Evolutionary conservation across 2,797 vertebrate genomes (phyloP).

Genomic region (Tinamus major): DNA sequence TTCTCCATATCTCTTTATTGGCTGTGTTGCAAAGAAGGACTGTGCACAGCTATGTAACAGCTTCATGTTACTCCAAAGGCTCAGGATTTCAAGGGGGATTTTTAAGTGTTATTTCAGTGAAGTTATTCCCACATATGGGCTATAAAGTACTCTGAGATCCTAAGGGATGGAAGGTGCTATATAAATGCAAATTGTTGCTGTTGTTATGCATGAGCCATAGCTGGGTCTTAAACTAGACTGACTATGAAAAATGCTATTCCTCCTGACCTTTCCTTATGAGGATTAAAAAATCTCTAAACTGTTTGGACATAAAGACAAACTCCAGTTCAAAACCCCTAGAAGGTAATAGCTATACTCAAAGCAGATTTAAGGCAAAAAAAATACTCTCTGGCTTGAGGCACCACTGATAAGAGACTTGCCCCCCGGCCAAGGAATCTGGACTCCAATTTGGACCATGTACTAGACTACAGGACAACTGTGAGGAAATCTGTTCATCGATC

Average conservation of each 20-base stretch:
- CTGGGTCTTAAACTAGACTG: conserved; percentile 55
- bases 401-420: neutral
- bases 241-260: conserved; percentile 66
- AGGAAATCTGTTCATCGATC: conserved; percentile 39
- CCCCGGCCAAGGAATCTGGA: neutral
- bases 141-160: conserved; percentile 49
- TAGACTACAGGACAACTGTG: neutral
- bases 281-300: conserved; percentile 63
- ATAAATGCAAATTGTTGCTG: conserved; percentile 76
- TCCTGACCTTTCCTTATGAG: conserved; percentile 66
- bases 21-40: neutral
- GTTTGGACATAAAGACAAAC: conserved; percentile 49
- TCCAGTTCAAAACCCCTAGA: conserved; percentile 33
- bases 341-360: conserved; percentile 9
- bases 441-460: neutral
- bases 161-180: conserved; percentile 71
- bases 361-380: neutral
- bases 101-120: conserved; percentile 35
- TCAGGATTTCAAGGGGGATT: neutral
- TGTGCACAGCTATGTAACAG: neutral
- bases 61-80: neutral
- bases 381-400: neutral
- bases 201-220: conserved; percentile 67
- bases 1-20: neutral
- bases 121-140: conserved; percentile 46